A percentile compares a stretch with the other conserved stretches of the same genome.
Evolutionary conservation across 1,140 invertebrate species (phyloP).

Genomic region (Lordiphosa mommai): DNA sequence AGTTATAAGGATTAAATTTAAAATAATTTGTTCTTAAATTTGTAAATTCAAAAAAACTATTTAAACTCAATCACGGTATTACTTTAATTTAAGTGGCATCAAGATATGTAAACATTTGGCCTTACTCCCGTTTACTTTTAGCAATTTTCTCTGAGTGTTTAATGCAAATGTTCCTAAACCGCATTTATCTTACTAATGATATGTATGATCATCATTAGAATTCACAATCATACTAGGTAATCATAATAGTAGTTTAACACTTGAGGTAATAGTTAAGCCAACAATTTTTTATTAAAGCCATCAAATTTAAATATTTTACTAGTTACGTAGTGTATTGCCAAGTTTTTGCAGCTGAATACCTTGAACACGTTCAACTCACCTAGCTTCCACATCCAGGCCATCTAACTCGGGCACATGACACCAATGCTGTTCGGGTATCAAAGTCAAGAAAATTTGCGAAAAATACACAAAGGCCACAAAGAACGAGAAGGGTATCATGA

Average conservation of each 20-base stretch:
- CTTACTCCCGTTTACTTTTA: no score
- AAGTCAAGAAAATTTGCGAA: conserved; percentile 91
- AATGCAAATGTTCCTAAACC: conserved; percentile 5
- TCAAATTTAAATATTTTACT: conserved; percentile 39
- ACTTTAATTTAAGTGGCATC: no score
- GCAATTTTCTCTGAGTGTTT: neutral
- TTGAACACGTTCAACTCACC: conserved; percentile 81
- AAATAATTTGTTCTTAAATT: no score
- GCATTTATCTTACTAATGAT: conserved; percentile 1
- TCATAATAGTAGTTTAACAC: conserved; percentile 35
- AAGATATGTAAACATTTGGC: no score
- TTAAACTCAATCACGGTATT: no score
- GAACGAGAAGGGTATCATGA: conserved; percentile 92
- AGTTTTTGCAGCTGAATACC: neutral
- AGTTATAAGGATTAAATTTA: no score
- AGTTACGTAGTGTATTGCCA: conserved; percentile 32
- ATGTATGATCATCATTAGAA: conserved; percentile 21
- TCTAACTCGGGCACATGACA: conserved; percentile 85
- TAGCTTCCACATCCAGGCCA: conserved; percentile 84
- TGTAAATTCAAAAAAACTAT: no score
- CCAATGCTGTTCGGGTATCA: conserved; percentile 89
- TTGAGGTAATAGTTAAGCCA: conserved; percentile 11
- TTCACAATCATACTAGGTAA: conserved; percentile 7
- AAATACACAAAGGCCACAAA: conserved; percentile 93
- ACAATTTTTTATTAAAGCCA: conserved; percentile 15